Evolutionary conservation across 1,140 invertebrate species (phyloP).

Genomic region (Euglossa dilemma): DNA sequence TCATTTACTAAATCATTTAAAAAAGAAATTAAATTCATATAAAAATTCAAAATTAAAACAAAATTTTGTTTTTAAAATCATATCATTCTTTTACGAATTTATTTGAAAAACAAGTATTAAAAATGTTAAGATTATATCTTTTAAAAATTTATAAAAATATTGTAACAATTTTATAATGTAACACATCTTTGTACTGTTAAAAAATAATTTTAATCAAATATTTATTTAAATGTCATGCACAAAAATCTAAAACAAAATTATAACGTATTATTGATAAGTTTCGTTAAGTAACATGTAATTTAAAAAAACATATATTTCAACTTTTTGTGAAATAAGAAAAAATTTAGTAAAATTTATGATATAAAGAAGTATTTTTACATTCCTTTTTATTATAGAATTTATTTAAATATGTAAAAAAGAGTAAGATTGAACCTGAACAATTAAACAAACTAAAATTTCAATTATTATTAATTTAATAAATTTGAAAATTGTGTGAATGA

Average conservation of each 20-base stretch:
- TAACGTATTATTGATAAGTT: background rate
- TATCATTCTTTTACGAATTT: background rate
- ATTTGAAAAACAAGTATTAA: background rate
- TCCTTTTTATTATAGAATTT: slow-evolving; percentile 44
- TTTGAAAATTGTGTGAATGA: slow-evolving; percentile 3
- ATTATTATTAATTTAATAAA: slow-evolving; percentile 19
- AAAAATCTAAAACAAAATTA: background rate
- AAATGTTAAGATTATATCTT: background rate
- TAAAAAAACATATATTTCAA: background rate
- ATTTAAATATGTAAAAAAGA: slow-evolving; percentile 3
- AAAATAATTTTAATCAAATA: slow-evolving; percentile 5
- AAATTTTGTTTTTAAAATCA: slow-evolving; percentile 8
- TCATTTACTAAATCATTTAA: slow-evolving; percentile 13
- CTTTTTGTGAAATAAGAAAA: background rate
- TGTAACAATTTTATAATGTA: slow-evolving; percentile 18
- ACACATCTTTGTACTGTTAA: background rate
- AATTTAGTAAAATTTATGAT: slow-evolving; percentile 1
- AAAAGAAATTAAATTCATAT: slow-evolving; percentile 9
- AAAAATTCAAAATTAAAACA: background rate
- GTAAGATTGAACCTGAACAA: background rate
- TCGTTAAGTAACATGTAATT: slow-evolving; percentile 2
- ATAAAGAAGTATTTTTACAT: slow-evolving; percentile 47
- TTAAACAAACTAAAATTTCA: background rate
- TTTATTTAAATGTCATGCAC: slow-evolving; percentile 6
- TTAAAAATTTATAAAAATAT: background rate